Evolutionary conservation across 2,797 vertebrate genomes (phyloP), one percentile per base, ranked within the genome.

Genomic region (Emydoidea blandingii): DNA sequence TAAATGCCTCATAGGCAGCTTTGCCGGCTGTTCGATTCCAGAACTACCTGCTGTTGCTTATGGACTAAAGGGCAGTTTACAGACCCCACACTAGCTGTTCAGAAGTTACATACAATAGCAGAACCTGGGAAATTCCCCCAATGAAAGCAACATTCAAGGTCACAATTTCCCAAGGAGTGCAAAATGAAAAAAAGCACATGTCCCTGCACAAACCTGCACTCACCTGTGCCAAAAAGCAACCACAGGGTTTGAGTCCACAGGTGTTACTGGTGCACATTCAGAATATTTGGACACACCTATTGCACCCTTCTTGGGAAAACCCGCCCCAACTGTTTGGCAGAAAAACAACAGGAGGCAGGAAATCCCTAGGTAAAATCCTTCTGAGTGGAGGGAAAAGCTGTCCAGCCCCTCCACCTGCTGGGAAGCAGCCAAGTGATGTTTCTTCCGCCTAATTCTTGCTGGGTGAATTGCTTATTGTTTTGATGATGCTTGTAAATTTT

Each of bases 31-130:
- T 31, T 27, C 76, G 62, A 54, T 8, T 84, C 86, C 2, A 56
- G 59, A 80, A 56, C 76, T 76, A 85, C 81, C 91, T 86, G 87
- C 62, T 56, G 54, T 85, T 78, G 12, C 65, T 10, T 2, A 31
- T 0, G 0, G 44, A 49, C 53, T 49, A 56, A 14, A 56, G 0
- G 57, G 34, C 44, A 29, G 90, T 12, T 85, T 37, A 53, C 56
- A 74, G 62, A 29, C 53, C 79, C 91, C 8, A 94, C 72, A 81
- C 53, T 92, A 53, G 8, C 57, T 57, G 78, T 4, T 19, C 9
- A 84, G 21, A 85, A 29, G 83, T 3, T 21, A 57, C 1, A 2
- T 1, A n/a, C 0, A 85, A 37, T 6, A 81, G 83, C 5, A 53
- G 91, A 47, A 68, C 1, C 6, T 12, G 21, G 53, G 83, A 89